Evolutionary conservation across 2,113 vertebrate species (phyloP).

Genomic region (Phalacrocorax carbo): DNA sequence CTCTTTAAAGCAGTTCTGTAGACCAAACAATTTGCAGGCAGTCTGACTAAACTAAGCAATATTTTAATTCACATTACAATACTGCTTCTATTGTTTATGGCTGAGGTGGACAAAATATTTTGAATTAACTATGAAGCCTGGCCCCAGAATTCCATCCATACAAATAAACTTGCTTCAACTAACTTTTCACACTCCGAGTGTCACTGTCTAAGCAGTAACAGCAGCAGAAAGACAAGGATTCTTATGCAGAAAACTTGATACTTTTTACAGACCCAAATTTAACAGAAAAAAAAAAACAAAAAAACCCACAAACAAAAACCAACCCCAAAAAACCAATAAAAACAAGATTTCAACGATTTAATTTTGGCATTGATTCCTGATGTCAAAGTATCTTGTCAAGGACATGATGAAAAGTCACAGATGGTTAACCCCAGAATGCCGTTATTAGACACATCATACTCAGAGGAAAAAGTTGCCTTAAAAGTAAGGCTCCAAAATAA

Average conservation of each 20-base stretch:
- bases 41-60: not conserved
- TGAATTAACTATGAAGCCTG: not conserved
- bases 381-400: not conserved
- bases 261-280: not conserved
- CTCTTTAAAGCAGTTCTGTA: not conserved
- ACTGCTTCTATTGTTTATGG: not conserved
- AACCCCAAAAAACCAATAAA: not conserved
- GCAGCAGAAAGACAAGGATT: not conserved
- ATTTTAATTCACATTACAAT: not conserved
- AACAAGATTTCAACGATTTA: not conserved
- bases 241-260: not conserved
- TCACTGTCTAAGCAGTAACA: not conserved
- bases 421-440: not conserved
- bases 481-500: not conserved
- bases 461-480: not conserved
- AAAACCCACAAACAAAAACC: no score
- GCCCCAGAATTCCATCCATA: not conserved
- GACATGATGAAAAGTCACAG: not conserved
- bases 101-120: not conserved
- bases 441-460: not conserved
- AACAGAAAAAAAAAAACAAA: not conserved
- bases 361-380: not conserved
- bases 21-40: not conserved
- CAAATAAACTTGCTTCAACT: not conserved
- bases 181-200: not conserved